phyloP scores from a whole-genome alignment of 2,888 invertebrate genomes.

The Unio pictorum region DNA sequence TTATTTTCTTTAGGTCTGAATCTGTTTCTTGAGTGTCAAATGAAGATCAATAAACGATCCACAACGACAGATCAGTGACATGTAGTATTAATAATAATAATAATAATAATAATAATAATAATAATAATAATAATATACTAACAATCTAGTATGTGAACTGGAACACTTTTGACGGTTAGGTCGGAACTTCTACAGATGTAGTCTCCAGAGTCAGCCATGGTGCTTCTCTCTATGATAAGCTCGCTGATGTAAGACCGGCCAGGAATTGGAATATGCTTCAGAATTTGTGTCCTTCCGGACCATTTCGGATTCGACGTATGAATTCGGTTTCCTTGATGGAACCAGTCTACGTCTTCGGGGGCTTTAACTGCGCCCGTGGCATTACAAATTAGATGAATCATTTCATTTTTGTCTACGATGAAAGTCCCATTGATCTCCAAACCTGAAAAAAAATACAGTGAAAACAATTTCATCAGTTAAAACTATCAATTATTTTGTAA shows the following conservation, averaged over 20 bases:
- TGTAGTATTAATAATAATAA: too few relatives aligned
- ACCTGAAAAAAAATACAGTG: slow-evolving; percentile 32
- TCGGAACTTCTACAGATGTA: slow-evolving; percentile 41
- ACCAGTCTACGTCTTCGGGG: slow-evolving; percentile 58
- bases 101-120: too few relatives aligned
- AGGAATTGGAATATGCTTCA: slow-evolving; percentile 33
- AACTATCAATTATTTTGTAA: too few relatives aligned
- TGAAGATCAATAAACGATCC: too few relatives aligned
- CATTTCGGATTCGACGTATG: slow-evolving; percentile 25
- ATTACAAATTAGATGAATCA: slow-evolving; percentile 54
- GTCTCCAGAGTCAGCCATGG: slow-evolving; percentile 31
- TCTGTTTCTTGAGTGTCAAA: too few relatives aligned
- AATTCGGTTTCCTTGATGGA: slow-evolving; percentile 51
- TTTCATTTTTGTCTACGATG: slow-evolving; percentile 48
- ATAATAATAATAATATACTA: slow-evolving; percentile 7
- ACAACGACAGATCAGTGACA: too few relatives aligned
- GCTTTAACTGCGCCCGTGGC: slow-evolving; percentile 57
- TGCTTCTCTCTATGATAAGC: slow-evolving; percentile 33
- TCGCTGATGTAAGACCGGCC: slow-evolving; percentile 38
- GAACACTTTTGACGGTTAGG: slow-evolving; percentile 30
- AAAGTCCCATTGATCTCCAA: slow-evolving; percentile 51
- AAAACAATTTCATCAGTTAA: too few relatives aligned
- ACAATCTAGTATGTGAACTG: slow-evolving; percentile 47
- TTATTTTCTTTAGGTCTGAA: too few relatives aligned
- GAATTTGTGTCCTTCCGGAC: slow-evolving; percentile 22